A percentile compares a stretch with the other conserved stretches of the same genome.
Evolutionary conservation across 2,113 vertebrate species (phyloP).

Genomic region (Pelecanoides urinatrix): DNA sequence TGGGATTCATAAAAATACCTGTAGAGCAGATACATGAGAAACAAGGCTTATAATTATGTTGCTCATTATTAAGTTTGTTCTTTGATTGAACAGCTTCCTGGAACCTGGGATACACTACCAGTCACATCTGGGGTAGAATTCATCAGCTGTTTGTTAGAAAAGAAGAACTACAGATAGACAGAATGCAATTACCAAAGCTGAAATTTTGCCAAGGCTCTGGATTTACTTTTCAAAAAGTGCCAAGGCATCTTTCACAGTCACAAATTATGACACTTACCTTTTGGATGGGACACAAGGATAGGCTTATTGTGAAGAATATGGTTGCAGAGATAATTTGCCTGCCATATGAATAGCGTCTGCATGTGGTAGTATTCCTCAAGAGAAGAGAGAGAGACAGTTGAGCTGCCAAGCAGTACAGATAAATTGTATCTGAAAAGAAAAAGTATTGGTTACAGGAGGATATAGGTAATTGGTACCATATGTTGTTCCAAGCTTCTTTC

Average conservation of each 20-base stretch:
- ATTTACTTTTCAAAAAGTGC: neutral
- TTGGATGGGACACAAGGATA: neutral
- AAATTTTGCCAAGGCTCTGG: neutral
- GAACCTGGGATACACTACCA: neutral
- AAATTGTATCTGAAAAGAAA: neutral
- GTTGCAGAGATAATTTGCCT: neutral
- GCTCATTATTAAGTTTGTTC: neutral
- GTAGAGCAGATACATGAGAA: neutral
- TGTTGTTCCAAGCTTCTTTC: neutral
- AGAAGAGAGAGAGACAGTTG: neutral
- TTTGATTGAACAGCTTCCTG: neutral
- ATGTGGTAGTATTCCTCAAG: neutral
- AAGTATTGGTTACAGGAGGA: neutral
- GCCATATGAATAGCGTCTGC: neutral
- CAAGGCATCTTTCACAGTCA: neutral
- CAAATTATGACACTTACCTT: neutral
- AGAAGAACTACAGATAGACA: neutral
- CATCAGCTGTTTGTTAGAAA: neutral
- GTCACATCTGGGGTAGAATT: neutral
- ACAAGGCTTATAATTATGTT: neutral
- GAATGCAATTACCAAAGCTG: neutral
- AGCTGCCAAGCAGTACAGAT: constrained; percentile 10
- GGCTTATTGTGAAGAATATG: neutral
- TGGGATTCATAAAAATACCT: neutral
- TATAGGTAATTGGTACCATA: neutral